Percentiles rank a stretch among this genome's conserved stretches.
These are phyloP conservation scores for Tachina grossa DNA, from an alignment of 2,888 invertebrate genomes.

Conservation along the genomic window DNA sequence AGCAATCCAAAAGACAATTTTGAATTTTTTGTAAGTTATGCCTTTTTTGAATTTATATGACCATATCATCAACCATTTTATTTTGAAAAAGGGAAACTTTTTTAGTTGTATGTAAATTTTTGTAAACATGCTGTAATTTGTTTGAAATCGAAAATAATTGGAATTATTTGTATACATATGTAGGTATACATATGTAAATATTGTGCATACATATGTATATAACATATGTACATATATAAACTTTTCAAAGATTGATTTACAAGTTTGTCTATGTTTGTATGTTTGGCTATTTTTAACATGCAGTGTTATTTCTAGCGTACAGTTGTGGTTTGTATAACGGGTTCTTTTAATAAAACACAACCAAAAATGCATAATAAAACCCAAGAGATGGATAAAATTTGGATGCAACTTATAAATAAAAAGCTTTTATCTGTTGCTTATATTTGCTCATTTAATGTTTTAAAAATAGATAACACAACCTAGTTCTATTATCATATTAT, in stretches of 20 bases:
- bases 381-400: slow-evolving; percentile 43
- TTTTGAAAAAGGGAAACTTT: too few species aligned
- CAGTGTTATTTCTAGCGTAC: slow-evolving; percentile 16
- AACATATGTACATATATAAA: neutral
- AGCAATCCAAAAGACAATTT: too few species aligned
- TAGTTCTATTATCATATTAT: slow-evolving; percentile 29
- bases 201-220: neutral
- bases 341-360: slow-evolving; percentile 26
- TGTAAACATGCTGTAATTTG: too few species aligned
- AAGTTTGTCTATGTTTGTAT: neutral
- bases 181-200: neutral
- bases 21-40: too few species aligned
- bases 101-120: too few species aligned
- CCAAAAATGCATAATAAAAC: slow-evolving; percentile 22
- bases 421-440: slow-evolving; percentile 13
- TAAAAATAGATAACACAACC: slow-evolving; percentile 51
- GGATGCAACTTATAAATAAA: slow-evolving; percentile 58
- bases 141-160: neutral
- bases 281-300: slow-evolving; percentile 54
- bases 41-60: too few species aligned
- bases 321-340: slow-evolving; percentile 52
- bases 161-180: neutral
- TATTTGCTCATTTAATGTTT: neutral
- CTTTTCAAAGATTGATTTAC: too few species aligned
- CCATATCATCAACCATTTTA: too few species aligned